These are phyloP conservation scores for Drosophila persimilis DNA, from an alignment of 1,140 invertebrate genomes.

Conservation along the genomic window DNA sequence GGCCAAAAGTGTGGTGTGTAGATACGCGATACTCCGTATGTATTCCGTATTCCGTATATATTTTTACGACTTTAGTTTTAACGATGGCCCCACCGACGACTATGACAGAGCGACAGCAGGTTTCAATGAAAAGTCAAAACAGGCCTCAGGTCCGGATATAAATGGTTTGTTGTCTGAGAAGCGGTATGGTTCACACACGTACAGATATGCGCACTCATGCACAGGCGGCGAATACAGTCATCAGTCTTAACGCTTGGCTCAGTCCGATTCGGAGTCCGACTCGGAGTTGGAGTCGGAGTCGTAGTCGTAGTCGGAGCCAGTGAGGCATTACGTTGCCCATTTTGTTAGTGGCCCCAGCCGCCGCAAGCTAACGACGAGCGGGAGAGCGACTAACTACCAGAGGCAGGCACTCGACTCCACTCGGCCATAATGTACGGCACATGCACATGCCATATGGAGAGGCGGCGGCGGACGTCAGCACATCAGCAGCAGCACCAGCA, in stretches of 20 bases:
- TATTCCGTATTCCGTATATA: slow-evolving; percentile 3
- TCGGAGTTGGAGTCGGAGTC: slow-evolving; percentile 17
- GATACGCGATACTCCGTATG: too few species aligned
- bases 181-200: slow-evolving; percentile 31
- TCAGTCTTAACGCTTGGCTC: slow-evolving; percentile 77
- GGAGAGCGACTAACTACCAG: slow-evolving; percentile 63
- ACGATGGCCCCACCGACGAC: slow-evolving; percentile 61
- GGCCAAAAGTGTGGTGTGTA: slow-evolving; percentile 42
- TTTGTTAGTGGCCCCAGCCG: slow-evolving; percentile 69
- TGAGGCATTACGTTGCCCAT: slow-evolving; percentile 78
- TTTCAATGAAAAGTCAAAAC: slow-evolving; percentile 80
- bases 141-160: slow-evolving; percentile 80
- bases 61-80: slow-evolving; percentile 68
- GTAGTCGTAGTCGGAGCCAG: slow-evolving; percentile 42
- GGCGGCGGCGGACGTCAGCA: slow-evolving; percentile 26
- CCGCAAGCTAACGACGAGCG: slow-evolving; percentile 42
- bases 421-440: slow-evolving; percentile 54
- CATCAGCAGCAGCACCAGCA: slow-evolving; percentile 12
- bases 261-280: slow-evolving; percentile 31
- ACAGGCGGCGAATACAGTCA: slow-evolving; percentile 56
- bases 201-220: slow-evolving; percentile 12
- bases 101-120: slow-evolving; percentile 50
- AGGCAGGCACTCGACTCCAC: slow-evolving; percentile 26
- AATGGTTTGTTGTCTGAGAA: slow-evolving; percentile 74
- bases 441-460: slow-evolving; percentile 54